Conservation (phyloP, 2,888 invertebrate genomes). For the Netelia inedita region DNA sequence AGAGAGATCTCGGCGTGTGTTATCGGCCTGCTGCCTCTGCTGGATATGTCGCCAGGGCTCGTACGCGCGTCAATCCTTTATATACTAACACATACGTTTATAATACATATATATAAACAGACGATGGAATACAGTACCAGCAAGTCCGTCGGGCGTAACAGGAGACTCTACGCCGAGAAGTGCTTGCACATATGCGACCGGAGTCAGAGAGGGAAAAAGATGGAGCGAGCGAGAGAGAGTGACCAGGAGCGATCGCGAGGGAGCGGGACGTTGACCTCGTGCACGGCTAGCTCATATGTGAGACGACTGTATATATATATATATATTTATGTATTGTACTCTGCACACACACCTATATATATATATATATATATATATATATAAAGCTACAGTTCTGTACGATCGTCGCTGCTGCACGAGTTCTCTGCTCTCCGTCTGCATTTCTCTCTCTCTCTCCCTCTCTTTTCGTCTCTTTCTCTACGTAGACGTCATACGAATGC, state of each 20-base stretch:
- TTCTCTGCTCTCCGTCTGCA: conserved; percentile 21
- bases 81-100: background rate
- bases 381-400: conserved; percentile 36
- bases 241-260: conserved; percentile 70
- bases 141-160: conserved; percentile 75
- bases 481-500: conserved; percentile 50
- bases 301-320: conserved; percentile 29
- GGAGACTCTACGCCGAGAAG: conserved; percentile 75
- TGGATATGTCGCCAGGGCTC: conserved; percentile 46
- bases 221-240: conserved; percentile 43
- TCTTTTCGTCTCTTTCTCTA: conserved; percentile 10
- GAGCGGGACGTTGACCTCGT: conserved; percentile 72
- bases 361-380: conserved; percentile 16
- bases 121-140: conserved; percentile 4
- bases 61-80: conserved; percentile 43
- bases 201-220: conserved; percentile 61
- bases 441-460: background rate
- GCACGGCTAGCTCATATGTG: conserved; percentile 57
- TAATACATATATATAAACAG: conserved; percentile 13
- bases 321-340: conserved; percentile 27
- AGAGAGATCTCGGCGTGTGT: conserved; percentile 33
- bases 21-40: conserved; percentile 26
- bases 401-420: conserved; percentile 44
- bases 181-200: conserved; percentile 75
- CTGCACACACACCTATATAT: conserved; percentile 16